A percentile compares a stretch with the other conserved stretches of the same genome.
Evolutionary conservation across 2,888 invertebrate genomes (phyloP).

Genomic region (Zootermopsis nevadensis): DNA sequence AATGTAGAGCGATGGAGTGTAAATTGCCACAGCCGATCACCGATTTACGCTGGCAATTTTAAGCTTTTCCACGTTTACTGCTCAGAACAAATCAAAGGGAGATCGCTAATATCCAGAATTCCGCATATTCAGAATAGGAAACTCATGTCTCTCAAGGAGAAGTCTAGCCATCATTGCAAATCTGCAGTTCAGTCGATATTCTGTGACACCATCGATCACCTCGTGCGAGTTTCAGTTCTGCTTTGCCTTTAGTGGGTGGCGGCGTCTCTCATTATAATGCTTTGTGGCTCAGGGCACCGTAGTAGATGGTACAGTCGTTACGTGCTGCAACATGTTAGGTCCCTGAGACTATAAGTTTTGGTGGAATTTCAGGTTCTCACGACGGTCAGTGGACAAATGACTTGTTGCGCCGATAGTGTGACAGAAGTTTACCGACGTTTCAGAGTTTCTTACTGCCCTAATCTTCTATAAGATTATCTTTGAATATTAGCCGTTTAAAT

Average conservation of each 20-base stretch:
- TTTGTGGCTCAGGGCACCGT: not conserved
- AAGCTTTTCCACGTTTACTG: no score
- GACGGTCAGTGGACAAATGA: no score
- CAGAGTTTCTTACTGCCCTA: no score
- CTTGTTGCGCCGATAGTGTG: no score
- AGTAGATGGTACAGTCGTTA: no score
- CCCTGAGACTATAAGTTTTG: not conserved
- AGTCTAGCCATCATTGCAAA: not conserved
- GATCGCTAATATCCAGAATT: not conserved
- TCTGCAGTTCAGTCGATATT: not conserved
- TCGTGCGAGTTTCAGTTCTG: not conserved
- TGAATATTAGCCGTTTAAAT: not conserved
- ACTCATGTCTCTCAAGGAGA: not conserved
- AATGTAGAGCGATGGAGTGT: no score
- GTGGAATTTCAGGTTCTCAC: no score
- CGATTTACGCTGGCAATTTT: no score
- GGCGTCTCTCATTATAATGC: not conserved
- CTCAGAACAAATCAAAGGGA: no score
- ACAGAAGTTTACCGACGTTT: no score
- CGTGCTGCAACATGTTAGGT: not conserved
- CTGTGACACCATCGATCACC: not conserved
- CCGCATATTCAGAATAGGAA: not conserved
- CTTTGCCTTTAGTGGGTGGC: no score
- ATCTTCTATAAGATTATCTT: not conserved
- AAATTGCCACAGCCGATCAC: no score